A percentile compares a stretch with the other conserved stretches of the same genome.
Conservation (phyloP, 2,113 vertebrate genomes). For the Theristicus caerulescens region DNA sequence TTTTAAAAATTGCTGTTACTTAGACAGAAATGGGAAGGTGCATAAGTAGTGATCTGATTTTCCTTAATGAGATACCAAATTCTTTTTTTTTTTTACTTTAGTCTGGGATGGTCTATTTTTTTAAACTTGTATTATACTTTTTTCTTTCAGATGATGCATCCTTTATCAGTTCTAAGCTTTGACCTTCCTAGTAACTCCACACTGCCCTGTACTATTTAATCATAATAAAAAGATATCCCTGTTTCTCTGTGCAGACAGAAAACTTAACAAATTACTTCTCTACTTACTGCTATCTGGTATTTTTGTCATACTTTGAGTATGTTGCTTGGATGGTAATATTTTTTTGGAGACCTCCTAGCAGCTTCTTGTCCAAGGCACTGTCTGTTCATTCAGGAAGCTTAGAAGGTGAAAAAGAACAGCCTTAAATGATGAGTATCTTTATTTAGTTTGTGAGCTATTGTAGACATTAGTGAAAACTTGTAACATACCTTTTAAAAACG, state of each 20-base stretch:
- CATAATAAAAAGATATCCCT: neutral
- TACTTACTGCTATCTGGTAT: neutral
- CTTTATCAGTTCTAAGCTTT: neutral
- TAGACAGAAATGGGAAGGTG: neutral
- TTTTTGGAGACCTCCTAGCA: neutral
- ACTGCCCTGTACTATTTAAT: neutral
- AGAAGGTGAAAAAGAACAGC: neutral
- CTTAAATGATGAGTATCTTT: neutral
- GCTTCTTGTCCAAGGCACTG: neutral
- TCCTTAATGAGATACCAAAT: neutral
- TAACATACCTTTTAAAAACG: neutral
- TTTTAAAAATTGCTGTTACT: neutral
- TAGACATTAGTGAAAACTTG: neutral
- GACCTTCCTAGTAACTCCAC: neutral
- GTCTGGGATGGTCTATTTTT: neutral
- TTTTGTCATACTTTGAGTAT: neutral
- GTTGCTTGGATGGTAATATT: neutral
- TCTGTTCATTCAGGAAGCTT: neutral
- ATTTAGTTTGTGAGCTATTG: neutral
- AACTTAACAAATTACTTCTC: neutral
- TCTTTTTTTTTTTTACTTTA: neutral
- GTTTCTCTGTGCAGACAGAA: neutral
- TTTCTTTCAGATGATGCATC: neutral
- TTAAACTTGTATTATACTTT: neutral
- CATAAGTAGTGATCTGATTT: neutral